A percentile compares a stretch with the other conserved stretches of the same genome.
Evolutionary conservation across 2,113 vertebrate genomes (phyloP).

Genomic region (Nothocercus nigrocapillus): DNA sequence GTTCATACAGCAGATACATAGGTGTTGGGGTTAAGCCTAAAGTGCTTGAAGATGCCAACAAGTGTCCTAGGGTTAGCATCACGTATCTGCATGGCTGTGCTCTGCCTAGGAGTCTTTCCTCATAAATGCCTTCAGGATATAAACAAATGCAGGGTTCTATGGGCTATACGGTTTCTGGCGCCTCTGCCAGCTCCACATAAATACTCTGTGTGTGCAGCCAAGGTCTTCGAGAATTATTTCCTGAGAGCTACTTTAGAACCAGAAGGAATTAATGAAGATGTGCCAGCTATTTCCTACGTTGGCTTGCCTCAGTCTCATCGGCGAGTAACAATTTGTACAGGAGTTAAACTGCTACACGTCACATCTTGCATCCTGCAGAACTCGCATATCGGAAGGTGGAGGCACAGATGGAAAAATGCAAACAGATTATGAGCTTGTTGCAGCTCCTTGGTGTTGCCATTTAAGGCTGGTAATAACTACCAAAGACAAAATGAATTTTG

Average conservation of each 20-base stretch:
- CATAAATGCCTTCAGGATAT: conserved; percentile 31
- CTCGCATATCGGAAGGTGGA: background rate
- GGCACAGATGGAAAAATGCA: background rate
- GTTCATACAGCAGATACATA: background rate
- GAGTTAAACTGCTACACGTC: conserved; percentile 37
- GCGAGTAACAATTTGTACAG: conserved; percentile 49
- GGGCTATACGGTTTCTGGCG: conserved; percentile 46
- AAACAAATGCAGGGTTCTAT: conserved; percentile 4
- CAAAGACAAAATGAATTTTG: background rate
- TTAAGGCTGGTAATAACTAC: background rate
- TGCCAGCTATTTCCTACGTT: conserved; percentile 66
- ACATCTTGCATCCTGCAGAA: conserved; percentile 35
- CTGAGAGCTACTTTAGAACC: conserved; percentile 70
- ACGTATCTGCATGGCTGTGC: background rate
- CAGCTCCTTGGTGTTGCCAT: background rate
- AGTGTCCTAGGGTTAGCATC: background rate
- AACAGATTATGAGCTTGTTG: background rate
- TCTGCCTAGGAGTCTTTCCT: background rate
- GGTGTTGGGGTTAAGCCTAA: background rate
- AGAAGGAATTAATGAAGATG: conserved; percentile 74
- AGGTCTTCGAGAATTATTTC: conserved; percentile 63
- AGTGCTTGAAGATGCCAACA: background rate
- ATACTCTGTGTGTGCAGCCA: conserved; percentile 46
- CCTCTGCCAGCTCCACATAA: conserved; percentile 61
- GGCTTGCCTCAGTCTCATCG: conserved; percentile 44